Evolutionary conservation across 2,797 vertebrate genomes (phyloP), one percentile per base, ranked within the genome.

Genomic region (Rallus crepitans): DNA sequence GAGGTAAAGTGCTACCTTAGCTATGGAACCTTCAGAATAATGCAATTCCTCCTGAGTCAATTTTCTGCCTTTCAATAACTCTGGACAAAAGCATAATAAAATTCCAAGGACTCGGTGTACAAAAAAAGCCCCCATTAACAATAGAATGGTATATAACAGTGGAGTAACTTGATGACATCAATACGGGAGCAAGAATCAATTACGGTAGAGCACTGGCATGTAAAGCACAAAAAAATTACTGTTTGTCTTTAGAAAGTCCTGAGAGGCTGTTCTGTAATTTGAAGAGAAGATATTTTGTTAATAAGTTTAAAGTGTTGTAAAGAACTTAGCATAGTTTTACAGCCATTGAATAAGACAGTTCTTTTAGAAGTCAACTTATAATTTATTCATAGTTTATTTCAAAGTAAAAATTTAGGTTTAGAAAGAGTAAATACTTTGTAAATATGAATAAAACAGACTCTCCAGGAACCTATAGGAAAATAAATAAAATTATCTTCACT

Each of bases 381-480:
- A 97, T 96, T 95, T 97, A 96, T 95, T 72, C 47, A 71, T 75
- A 47, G 31, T 33, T 60, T 78, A 78, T 66, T 55, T 94, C 65
- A 96, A 94, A 92, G 68, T 45, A 84, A 90, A 83, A 91, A n/a
- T 88, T 94, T 88, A 87, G 15, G 52, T 92, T 95, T 97, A 91
- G 53, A 91, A 93, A 65, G 42, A 57, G 39, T 37, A 42, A 93
- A 83, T 39, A 12, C 5, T 85, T 53, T 50, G 15, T 45, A 90
- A 65, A 42, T 80, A 87, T 79, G 9, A 70, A 71, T 71, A 64
- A 88, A 66, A 53, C 5, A 86, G 10, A 21, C 28, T 66, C 8
- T 45, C 7, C 70, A 84, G 37, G 27, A 48, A 82, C 24, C 23
- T 71, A 57, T 28, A 30, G 30, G 15, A 76, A 91, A 79, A 30